phyloP scores from a whole-genome alignment of 2,797 vertebrate species.

The Megalops cyprinoides region DNA sequence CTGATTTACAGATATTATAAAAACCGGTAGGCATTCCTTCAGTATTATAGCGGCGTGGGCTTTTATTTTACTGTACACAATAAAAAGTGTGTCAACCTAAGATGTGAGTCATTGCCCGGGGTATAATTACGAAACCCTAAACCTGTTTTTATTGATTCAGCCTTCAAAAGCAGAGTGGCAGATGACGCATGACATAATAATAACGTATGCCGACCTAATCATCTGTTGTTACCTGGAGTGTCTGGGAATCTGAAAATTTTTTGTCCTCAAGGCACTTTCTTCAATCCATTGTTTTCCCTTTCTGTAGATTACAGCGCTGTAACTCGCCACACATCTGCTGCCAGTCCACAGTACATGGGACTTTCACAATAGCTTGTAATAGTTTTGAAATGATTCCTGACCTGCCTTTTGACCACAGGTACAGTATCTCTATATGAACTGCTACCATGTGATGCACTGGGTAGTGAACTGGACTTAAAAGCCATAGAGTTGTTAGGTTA shows the following conservation, averaged over 20 bases:
- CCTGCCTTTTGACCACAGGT: too few species aligned
- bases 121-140: conserved; percentile 4
- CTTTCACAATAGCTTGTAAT: not conserved
- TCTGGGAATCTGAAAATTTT: conserved; percentile 42
- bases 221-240: conserved; percentile 36
- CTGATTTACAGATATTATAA: not conserved
- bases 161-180: not conserved
- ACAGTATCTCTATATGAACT: too few species aligned
- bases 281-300: conserved; percentile 27
- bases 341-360: not conserved
- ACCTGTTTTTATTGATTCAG: conserved; percentile 1
- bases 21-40: not conserved
- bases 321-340: not conserved
- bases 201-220: conserved; percentile 31
- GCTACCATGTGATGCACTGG: too few species aligned
- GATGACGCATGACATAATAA: conserved; percentile 7
- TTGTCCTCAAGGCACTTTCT: conserved; percentile 41
- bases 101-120: not conserved
- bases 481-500: too few species aligned
- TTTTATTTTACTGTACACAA: conserved; percentile 10
- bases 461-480: too few species aligned
- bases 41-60: not conserved
- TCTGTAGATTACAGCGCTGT: conserved; percentile 40
- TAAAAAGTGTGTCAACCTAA: not conserved
- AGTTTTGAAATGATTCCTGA: too few species aligned